These are phyloP conservation scores for Brachionus rubens DNA, from an alignment of 1,140 invertebrate genomes.

Conservation along the genomic window DNA sequence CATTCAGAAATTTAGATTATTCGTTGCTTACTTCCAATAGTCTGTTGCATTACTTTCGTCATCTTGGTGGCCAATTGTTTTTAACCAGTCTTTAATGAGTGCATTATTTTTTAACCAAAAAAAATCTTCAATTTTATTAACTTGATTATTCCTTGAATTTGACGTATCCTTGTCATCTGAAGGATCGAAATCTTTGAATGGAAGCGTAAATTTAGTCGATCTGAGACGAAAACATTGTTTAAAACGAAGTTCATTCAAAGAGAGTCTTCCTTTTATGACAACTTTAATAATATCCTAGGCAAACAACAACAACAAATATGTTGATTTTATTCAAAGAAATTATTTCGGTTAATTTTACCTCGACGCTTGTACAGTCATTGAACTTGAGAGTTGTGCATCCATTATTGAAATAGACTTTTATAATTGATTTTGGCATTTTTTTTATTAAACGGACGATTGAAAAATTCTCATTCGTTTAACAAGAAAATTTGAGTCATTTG, in stretches of 20 bases:
- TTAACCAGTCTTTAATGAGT: constrained; percentile 19
- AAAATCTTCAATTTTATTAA: constrained; percentile 5
- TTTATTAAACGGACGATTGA: too few species aligned
- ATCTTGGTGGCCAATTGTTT: neutral
- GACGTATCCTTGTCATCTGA: neutral
- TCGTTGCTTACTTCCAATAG: constrained; percentile 37
- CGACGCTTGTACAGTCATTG: neutral
- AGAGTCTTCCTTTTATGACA: constrained; percentile 26
- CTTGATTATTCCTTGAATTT: neutral
- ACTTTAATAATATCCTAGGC: constrained; percentile 32
- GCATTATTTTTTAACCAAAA: constrained; percentile 30
- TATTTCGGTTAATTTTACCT: neutral
- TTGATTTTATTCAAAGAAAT: neutral
- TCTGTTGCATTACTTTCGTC: neutral
- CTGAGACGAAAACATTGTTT: constrained; percentile 35
- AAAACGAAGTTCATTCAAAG: constrained; percentile 27
- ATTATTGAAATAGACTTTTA: constrained; percentile 44
- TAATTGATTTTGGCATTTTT: constrained; percentile 24
- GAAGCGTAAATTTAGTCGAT: neutral
- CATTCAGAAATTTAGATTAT: neutral
- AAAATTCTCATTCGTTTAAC: too few species aligned
- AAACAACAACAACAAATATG: too few species aligned
- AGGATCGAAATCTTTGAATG: constrained; percentile 32
- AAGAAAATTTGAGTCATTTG: constrained; percentile 12
- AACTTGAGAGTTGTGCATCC: constrained; percentile 30